Base-by-base conservation (phyloP, 2,113 vertebrate genomes). In the Seriola rivoliana region DNA sequence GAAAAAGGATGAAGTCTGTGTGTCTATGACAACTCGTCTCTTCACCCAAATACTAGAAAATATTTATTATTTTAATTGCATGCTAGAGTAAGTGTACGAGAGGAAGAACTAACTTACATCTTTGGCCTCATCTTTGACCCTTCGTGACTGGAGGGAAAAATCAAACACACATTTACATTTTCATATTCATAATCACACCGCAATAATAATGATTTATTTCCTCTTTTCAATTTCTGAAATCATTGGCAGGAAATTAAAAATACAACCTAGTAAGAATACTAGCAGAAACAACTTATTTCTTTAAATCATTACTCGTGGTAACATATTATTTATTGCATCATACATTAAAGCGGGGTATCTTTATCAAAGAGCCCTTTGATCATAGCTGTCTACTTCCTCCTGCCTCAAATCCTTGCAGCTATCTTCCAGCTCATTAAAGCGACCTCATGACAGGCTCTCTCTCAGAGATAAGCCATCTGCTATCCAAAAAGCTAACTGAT, bases 111-210 rank as follows among this genome's bases (percentile, higher is more conserved):
- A 62, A 95, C 94, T 95, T 93, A 95, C 95, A 66, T 95, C 88
- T 90, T 93, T 84, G 87, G 85, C 85, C 76, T 97, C 95, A 32
- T 97, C 96, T 95, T 95, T 97, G 85, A 99, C 94, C 96, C 98
- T 97, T 96, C 97, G 96, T 87, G 98, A 97, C 97, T 99, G 92
- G 73, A 97, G 92, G 93, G 92, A 94, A 93, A 91, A 84, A 86
- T 54, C 59, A 92, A 79, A 81, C 48, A 86, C 36, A 88, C 25
- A 44, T 83, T 77, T 21, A 77, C 4, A 88, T 71, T 57, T 75
- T 80, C 12, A 72, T 78, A 54, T 63, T 74, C 64, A 70, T 10
- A 83, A 40, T 44, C 38, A 72, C 6, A 67, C 2, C 29, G 9
- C 25, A 65, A 73, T 64, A 36, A 50, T 5, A 67, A 66, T 11